Percentiles rank a stretch among this genome's conserved stretches.
Evolutionary conservation across 2,113 vertebrate genomes (phyloP).

Genomic region (Leptobrachium leishanense): DNA sequence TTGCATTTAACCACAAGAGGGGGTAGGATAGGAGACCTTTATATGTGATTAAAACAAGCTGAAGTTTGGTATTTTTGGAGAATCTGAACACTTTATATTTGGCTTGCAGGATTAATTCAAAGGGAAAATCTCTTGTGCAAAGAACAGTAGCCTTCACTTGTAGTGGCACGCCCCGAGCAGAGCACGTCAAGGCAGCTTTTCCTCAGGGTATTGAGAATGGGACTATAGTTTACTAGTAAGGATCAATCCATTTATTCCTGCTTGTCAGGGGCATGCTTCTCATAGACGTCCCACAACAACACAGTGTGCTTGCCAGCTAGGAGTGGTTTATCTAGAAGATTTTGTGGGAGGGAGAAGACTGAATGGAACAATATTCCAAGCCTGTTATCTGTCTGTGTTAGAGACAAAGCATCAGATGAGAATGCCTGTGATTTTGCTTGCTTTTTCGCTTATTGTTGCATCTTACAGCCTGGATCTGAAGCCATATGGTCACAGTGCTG

Average conservation of each 20-base stretch:
- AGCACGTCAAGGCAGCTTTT: slow-evolving; percentile 23
- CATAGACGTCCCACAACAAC: slow-evolving; percentile 8
- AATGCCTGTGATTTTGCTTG: slow-evolving; percentile 43
- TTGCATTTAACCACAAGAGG: slow-evolving; percentile 24
- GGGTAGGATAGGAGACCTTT: not conserved
- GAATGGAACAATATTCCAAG: slow-evolving; percentile 11
- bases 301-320: not conserved
- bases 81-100: slow-evolving; percentile 36
- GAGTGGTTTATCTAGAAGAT: slow-evolving; percentile 2
- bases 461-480: slow-evolving; percentile 23
- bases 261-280: slow-evolving; percentile 17
- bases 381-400: not conserved
- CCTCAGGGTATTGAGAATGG: slow-evolving; percentile 14
- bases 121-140: slow-evolving; percentile 16
- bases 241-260: slow-evolving; percentile 22
- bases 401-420: slow-evolving; percentile 16
- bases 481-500: slow-evolving; percentile 64
- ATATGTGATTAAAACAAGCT: slow-evolving; percentile 2
- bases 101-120: slow-evolving; percentile 24
- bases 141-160: slow-evolving; percentile 25
- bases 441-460: slow-evolving; percentile 18
- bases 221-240: slow-evolving; percentile 8
- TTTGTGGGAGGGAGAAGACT: slow-evolving; percentile 11
- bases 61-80: slow-evolving; percentile 5
- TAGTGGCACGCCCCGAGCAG: slow-evolving; percentile 25